These are phyloP conservation scores for Hippocampus guttulatus DNA, from an alignment of 2,113 vertebrate species.

Conservation along the genomic window DNA sequence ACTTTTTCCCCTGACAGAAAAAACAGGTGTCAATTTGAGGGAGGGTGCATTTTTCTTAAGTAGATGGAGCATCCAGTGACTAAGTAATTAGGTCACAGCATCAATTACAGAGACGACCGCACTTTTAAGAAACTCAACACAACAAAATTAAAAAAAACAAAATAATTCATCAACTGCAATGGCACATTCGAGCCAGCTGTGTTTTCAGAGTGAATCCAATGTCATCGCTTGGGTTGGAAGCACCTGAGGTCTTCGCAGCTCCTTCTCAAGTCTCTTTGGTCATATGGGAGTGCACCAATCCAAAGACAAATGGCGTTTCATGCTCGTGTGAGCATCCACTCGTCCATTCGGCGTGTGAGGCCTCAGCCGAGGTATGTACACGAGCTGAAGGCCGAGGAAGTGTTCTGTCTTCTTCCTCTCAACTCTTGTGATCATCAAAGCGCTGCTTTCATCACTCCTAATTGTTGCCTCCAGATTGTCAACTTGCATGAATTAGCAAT, in stretches of 20 bases:
- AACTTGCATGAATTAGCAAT: conserved; percentile 77
- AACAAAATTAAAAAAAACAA: neutral
- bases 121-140: neutral
- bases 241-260: conserved; percentile 31
- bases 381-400: conserved; percentile 5
- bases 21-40: neutral
- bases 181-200: neutral
- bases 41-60: neutral
- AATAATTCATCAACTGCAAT: neutral
- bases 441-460: conserved; percentile 54
- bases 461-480: conserved; percentile 70
- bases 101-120: neutral
- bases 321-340: conserved; percentile 39
- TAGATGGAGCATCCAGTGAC: neutral
- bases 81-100: neutral
- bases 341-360: conserved; percentile 33
- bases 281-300: conserved; percentile 43
- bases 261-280: conserved; percentile 16
- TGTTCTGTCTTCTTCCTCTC: conserved; percentile 17
- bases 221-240: conserved; percentile 9
- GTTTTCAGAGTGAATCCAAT: neutral
- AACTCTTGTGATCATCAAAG: conserved; percentile 46
- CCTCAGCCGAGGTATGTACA: conserved; percentile 27
- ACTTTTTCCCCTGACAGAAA: neutral
- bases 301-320: conserved; percentile 50